A percentile compares a stretch with the other conserved stretches of the same genome.
Evolutionary conservation across 1,140 invertebrate species (phyloP).

Genomic region (fruit fly (Drosophila melanogaster)): Release_6_plus_ISO1_MT NC_004354.4:5493001-5493500

Average conservation of each 20-base stretch:
- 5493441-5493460: constrained; percentile 46
- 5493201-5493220: constrained; percentile 28
- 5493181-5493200: not conserved
- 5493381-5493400: constrained; percentile 12
- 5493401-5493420: constrained; percentile 31
- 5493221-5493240: constrained; percentile 2
- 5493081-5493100: constrained; percentile 1
- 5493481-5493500: constrained; percentile 79
- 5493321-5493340: not conserved
- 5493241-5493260: constrained; percentile 29
- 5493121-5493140: not conserved
- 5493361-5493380: not conserved
- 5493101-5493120: not conserved
- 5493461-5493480: constrained; percentile 51
- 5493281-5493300: not conserved
- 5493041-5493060: constrained; percentile 12
- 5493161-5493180: constrained; percentile 9
- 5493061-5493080: not conserved
- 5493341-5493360: constrained; percentile 4
- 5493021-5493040: constrained; percentile 2
- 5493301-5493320: not conserved
- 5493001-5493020: not conserved
- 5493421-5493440: constrained; percentile 26
- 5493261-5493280: constrained; percentile 1
- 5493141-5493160: not conserved